Base-by-base conservation (phyloP, 2,888 invertebrate species). In the Nudaria mundana region DNA sequence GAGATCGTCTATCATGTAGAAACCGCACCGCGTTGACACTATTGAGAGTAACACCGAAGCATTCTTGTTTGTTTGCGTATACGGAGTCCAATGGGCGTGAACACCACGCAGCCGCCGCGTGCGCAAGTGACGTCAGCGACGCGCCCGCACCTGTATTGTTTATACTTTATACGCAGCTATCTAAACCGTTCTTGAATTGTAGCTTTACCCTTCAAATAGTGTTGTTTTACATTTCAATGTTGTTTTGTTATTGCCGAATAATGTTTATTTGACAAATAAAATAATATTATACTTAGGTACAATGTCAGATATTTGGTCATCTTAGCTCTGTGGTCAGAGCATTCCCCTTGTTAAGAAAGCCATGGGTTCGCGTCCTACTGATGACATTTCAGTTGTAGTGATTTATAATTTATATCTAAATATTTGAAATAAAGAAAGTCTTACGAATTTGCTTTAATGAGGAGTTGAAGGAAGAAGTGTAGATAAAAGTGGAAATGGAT, bases 41-140 rank as follows among this genome's bases (percentile, higher is more conserved):
- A 25, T 2, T 13, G n/a, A 15, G n/a, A n/a, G n/a, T n/a, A n/a
- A n/a, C n/a, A n/a, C n/a, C n/a, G n/a, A 7, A 52, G 51, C 46
- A 53, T 43, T 8, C 40, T 42, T 23, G 49, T 50, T 53, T n/a
- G n/a, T n/a, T n/a, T 48, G 47, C 41, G 41, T 35, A 15, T 15
- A 15, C 24, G 3, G 24, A 24, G 34, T 20, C 12, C 40, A 44
- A 52, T 60, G 52, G 56, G 60, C 56, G 61, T 61, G 56, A 32
- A 24, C 48, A 15, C 26, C 58, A 59, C 55, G 16, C 24, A 58
- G 57, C 55, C 53, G 52, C 52, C 40, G 66, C 65, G 63, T 57
- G 48, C 48, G 52, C 50, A 30, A 15, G 10, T 60, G 61, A 65
- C 67, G 66, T 64, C 63, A 63, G 23, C 34, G 43, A 38, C 56